Percentiles rank a stretch among this genome's conserved stretches.
Conservation (phyloP, 2,113 vertebrate species). For the Melanostigma gelatinosum region DNA sequence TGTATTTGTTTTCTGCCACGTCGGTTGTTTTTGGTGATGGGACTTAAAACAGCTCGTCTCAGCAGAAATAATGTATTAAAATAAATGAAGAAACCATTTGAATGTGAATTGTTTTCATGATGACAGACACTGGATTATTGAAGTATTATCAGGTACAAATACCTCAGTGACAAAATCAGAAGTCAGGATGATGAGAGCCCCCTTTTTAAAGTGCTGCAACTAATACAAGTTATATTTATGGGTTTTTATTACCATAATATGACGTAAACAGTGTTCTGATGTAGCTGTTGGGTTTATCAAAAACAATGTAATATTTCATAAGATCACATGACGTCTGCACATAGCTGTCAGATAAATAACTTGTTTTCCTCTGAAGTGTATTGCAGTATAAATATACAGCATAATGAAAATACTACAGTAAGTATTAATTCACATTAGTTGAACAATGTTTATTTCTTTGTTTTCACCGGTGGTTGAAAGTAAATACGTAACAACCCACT, state of each 20-base stretch:
- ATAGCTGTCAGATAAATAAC: too few relatives aligned
- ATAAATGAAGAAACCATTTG: neutral
- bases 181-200: neutral
- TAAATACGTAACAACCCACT: too few relatives aligned
- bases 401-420: neutral
- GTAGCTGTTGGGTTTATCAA: neutral
- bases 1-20: neutral
- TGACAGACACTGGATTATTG: neutral
- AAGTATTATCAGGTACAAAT: too few relatives aligned
- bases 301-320: neutral
- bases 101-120: neutral
- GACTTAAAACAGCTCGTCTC: slow-evolving; percentile 22
- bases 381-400: neutral
- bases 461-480: too few relatives aligned
- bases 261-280: neutral
- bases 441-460: too few relatives aligned
- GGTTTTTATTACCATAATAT: neutral
- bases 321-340: neutral
- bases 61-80: slow-evolving; percentile 45
- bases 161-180: too few relatives aligned
- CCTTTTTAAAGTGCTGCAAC: neutral
- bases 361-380: too few relatives aligned
- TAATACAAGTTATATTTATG: neutral
- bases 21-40: slow-evolving; percentile 21
- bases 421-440: neutral